Base-by-base conservation (phyloP, 1,140 invertebrate species). In the Eupeodes corollae region DNA sequence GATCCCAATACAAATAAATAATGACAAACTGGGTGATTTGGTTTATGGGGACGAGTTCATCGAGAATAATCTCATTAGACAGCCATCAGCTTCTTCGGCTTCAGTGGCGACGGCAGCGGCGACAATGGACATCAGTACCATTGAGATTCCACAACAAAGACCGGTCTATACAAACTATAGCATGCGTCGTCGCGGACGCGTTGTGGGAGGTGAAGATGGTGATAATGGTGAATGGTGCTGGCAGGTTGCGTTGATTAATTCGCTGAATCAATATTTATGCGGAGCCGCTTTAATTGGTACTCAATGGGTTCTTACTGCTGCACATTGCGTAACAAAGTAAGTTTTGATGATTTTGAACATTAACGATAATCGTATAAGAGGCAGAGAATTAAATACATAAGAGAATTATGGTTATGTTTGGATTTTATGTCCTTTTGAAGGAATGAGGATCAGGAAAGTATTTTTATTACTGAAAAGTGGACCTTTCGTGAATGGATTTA, bases 301-400 rank as follows among this genome's bases (percentile, higher is more conserved):
- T 1, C 86, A 91, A 63, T 96, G 92, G 92, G 87, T 96, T 10
- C 74, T 97, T 1, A 95, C 90, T 2, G 92, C 92, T 0, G 92
- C 92, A 13, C 92, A 98, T 67, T 98, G 93, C 65, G 90, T 96
- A 30, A 91, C 88, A 44, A 92, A 91, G 90, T 93, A 73, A 79
- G 78, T 77, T 8, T 26, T 8, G 21, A 26, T 26, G 21, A 26
- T 26, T 26, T 26, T 26, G 21, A 8, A 26, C 21, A 26, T 26
- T 5, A 26, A n/a, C n/a, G n/a, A n/a, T n/a, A n/a, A n/a, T n/a
- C n/a, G n/a, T n/a, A n/a, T n/a, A n/a, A n/a, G n/a, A n/a, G n/a
- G n/a, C n/a, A n/a, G n/a, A n/a, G n/a, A n/a, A n/a, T n/a, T n/a
- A n/a, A n/a, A n/a, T n/a, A n/a, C n/a, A n/a, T n/a, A n/a, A n/a